These are phyloP conservation scores for Tetragnatha montana DNA, from an alignment of 2,888 invertebrate genomes.

Conservation along the genomic window DNA sequence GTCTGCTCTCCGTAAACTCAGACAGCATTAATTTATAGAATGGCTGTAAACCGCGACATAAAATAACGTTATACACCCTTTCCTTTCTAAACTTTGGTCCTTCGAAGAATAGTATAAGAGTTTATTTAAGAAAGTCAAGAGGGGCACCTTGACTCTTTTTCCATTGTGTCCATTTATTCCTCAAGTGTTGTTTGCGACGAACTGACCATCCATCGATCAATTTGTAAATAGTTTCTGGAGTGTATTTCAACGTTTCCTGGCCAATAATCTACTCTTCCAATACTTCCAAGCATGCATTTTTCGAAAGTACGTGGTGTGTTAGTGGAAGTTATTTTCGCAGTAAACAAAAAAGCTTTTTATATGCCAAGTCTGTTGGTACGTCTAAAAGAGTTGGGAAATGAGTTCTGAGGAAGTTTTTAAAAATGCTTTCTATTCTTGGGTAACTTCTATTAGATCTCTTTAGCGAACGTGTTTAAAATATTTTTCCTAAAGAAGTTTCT, in stretches of 20 bases:
- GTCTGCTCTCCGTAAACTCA: not conserved
- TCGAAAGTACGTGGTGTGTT: not conserved
- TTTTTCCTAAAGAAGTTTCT: too few relatives aligned
- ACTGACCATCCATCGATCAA: not conserved
- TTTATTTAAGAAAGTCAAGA: not conserved
- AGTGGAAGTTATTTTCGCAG: too few relatives aligned
- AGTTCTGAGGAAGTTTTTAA: too few relatives aligned
- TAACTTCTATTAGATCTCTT: too few relatives aligned
- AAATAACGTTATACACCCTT: not conserved
- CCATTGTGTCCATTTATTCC: not conserved
- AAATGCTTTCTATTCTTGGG: too few relatives aligned
- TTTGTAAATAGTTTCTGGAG: not conserved
- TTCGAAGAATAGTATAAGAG: not conserved
- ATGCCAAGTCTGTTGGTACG: too few relatives aligned
- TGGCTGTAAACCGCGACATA: not conserved
- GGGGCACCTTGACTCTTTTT: not conserved
- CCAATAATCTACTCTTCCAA: not conserved
- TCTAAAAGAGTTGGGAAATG: too few relatives aligned
- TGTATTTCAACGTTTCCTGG: not conserved
- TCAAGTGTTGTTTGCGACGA: not conserved
- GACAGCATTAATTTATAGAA: not conserved
- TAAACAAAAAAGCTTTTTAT: too few relatives aligned
- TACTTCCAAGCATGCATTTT: not conserved
- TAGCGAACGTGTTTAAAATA: too few relatives aligned
- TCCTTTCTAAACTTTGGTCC: not conserved